Conservation (phyloP, 2,797 vertebrate genomes). For the Denticeps clupeoides region DNA sequence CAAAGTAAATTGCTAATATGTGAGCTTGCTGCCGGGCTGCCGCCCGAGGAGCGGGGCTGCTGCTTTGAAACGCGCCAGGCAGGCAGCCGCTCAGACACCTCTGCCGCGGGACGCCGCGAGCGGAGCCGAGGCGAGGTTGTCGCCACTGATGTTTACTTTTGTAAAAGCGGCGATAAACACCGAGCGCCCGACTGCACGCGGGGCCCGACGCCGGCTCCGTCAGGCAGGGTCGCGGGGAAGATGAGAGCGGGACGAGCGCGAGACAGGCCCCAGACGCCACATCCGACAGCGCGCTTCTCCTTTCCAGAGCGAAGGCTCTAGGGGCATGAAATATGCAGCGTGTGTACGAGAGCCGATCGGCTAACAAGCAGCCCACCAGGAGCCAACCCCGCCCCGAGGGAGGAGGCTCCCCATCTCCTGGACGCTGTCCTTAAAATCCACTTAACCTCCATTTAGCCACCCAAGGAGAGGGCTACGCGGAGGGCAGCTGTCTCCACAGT, state of each 20-base stretch:
- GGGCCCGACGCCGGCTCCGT: too few species aligned
- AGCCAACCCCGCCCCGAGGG: conserved; percentile 38
- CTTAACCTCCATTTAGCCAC: conserved; percentile 54
- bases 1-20: background rate
- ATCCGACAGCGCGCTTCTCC: too few species aligned
- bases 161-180: too few species aligned
- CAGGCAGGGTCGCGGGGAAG: too few species aligned
- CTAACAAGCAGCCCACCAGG: conserved; percentile 43
- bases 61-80: background rate
- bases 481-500: conserved; percentile 2
- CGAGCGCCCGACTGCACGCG: too few species aligned
- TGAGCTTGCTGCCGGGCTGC: background rate
- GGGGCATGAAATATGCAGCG: conserved; percentile 48
- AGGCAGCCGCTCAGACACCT: background rate
- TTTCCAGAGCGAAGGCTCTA: background rate
- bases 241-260: too few species aligned
- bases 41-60: background rate
- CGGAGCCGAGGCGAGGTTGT: too few species aligned
- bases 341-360: conserved; percentile 54
- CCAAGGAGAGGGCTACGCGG: background rate
- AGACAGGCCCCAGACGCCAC: too few species aligned
- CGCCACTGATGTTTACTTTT: too few species aligned
- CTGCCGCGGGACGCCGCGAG: too few species aligned
- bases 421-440: conserved; percentile 48
- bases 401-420: conserved; percentile 33